These are phyloP conservation scores for Numenius arquata DNA, from an alignment of 2,113 vertebrate species.

Conservation along the genomic window DNA sequence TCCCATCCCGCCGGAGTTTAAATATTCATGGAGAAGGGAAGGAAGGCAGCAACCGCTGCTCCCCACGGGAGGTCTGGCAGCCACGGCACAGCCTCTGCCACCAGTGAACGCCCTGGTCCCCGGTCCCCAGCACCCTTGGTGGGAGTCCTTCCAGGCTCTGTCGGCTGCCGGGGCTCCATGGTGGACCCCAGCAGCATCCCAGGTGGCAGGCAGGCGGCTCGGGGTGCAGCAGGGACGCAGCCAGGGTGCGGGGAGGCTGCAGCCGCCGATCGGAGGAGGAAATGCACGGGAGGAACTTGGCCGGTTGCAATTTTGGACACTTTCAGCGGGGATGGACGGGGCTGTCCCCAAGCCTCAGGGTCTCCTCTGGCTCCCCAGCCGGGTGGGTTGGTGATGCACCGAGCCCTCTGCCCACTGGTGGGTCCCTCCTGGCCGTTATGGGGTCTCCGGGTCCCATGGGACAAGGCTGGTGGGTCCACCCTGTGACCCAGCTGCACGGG, in stretches of 20 bases:
- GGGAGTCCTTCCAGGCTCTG: fast-evolving
- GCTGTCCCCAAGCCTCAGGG: not conserved
- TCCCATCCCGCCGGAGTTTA: not conserved
- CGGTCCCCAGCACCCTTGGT: fast-evolving
- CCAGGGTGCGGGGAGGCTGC: not conserved
- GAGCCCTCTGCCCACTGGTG: not conserved
- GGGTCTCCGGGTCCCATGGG: fast-evolving
- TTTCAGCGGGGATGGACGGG: fast-evolving
- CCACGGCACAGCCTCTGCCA: not conserved
- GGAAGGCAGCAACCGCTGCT: not conserved
- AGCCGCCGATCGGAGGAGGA: fast-evolving
- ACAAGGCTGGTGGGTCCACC: not conserved
- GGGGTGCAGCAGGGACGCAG: not conserved
- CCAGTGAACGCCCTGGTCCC: fast-evolving
- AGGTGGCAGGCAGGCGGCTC: not conserved
- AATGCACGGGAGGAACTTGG: fast-evolving
- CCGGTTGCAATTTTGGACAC: not conserved
- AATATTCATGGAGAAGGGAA: slow-evolving; percentile 44
- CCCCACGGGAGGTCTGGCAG: fast-evolving
- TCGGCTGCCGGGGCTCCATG: fast-evolving
- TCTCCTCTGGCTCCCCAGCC: not conserved
- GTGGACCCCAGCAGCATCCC: not conserved
- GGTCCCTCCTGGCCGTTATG: not conserved
- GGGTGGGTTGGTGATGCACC: fast-evolving
- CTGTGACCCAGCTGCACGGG: not conserved